A percentile compares a stretch with the other conserved stretches of the same genome.
Evolutionary conservation across 2,888 invertebrate genomes (phyloP).

Genomic region (Laothoe populi): DNA sequence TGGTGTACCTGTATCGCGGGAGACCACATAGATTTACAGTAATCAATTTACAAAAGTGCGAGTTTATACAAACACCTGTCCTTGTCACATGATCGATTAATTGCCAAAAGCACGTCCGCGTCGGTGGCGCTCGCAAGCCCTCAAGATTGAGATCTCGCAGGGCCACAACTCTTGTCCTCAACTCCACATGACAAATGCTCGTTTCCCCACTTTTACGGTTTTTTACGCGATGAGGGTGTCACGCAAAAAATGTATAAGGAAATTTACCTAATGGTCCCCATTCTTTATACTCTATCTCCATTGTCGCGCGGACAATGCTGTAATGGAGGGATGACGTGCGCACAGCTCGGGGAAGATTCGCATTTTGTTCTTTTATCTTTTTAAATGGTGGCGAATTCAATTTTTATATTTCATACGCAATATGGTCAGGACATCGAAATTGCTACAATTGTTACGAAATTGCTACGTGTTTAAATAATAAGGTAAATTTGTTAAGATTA

Average conservation of each 20-base stretch:
- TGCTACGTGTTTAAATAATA: neutral
- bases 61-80: neutral
- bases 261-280: constrained; percentile 84
- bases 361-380: constrained; percentile 51
- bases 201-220: constrained; percentile 69
- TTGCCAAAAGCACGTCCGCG: constrained; percentile 54
- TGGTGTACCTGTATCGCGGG: no score
- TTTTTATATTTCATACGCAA: constrained; percentile 11
- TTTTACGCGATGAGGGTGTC: constrained; percentile 75
- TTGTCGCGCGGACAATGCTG: constrained; percentile 80
- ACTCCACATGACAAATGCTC: constrained; percentile 76
- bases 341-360: constrained; percentile 56
- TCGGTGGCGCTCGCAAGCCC: constrained; percentile 43
- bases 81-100: constrained; percentile 50
- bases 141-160: constrained; percentile 74
- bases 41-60: no score
- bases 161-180: constrained; percentile 42
- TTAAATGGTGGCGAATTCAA: constrained; percentile 43
- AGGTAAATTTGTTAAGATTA: no score
- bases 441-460: no score
- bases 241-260: constrained; percentile 84
- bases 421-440: neutral
- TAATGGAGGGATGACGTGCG: constrained; percentile 84
- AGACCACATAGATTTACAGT: no score
- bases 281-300: constrained; percentile 81